phyloP scores from a whole-genome alignment of 2,888 invertebrate species.

The Archips xylosteana region DNA sequence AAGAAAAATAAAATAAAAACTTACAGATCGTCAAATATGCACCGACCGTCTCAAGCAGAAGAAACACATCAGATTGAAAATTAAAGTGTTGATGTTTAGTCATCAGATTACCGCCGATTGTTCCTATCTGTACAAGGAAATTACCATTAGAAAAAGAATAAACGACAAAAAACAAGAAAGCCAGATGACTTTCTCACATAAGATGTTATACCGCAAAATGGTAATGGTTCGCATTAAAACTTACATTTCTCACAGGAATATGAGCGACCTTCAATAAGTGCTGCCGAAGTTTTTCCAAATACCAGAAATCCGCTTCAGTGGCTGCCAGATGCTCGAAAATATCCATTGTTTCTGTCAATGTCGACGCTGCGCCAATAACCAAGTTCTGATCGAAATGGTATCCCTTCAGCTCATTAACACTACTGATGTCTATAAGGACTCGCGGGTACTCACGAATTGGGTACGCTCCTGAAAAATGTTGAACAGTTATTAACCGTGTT shows the following conservation, averaged over 20 bases:
- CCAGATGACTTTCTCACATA: no score
- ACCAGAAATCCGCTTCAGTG: constrained; percentile 79
- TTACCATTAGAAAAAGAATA: no score
- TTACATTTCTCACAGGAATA: constrained; percentile 90
- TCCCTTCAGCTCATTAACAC: constrained; percentile 83
- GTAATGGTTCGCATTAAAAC: constrained; percentile 45
- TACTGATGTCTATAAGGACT: constrained; percentile 87
- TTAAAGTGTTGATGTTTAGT: constrained; percentile 88
- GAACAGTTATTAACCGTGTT: background rate
- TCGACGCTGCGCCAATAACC: constrained; percentile 86
- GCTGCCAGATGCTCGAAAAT: constrained; percentile 70
- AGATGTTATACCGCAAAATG: no score
- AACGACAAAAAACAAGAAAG: no score
- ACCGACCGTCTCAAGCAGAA: constrained; percentile 73
- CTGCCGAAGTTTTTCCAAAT: constrained; percentile 85
- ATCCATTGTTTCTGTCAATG: constrained; percentile 83
- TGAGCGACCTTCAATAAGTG: constrained; percentile 90
- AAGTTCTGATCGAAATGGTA: constrained; percentile 74
- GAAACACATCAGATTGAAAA: constrained; percentile 90
- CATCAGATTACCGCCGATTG: constrained; percentile 89
- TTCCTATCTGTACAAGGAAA: constrained; percentile 83
- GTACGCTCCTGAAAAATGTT: constrained; percentile 70
- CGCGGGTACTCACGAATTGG: constrained; percentile 74
- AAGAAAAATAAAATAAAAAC: constrained; percentile 36
- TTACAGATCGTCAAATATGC: constrained; percentile 63